A percentile compares a stretch with the other conserved stretches of the same genome.
These are phyloP conservation scores for Diplosoma virens DNA, from an alignment of 23 tunicate genomes.

Conservation along the genomic window DNA sequence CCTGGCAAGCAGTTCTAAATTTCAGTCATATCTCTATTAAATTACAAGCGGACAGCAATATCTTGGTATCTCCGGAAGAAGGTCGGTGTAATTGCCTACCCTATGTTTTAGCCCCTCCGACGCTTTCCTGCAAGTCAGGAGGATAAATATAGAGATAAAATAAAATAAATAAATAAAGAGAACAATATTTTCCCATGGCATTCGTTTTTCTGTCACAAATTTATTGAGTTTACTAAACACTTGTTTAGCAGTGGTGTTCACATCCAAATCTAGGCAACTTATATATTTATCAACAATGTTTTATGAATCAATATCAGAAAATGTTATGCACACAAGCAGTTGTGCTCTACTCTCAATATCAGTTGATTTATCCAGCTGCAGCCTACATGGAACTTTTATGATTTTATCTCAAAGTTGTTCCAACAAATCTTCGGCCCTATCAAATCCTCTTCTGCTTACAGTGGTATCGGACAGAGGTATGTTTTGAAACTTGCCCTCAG, in stretches of 20 bases:
- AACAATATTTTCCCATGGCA: too few relatives aligned
- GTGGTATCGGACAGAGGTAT: conserved; percentile 43
- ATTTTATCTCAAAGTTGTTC: conserved; percentile 33
- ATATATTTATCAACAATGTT: conserved; percentile 30
- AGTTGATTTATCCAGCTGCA: too few relatives aligned
- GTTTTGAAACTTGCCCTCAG: conserved; percentile 22
- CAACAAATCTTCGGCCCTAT: conserved; percentile 37
- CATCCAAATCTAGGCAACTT: conserved; percentile 45
- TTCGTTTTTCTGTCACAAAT: conserved; percentile 12
- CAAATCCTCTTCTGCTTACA: conserved; percentile 43
- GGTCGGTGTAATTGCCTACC: too few relatives aligned
- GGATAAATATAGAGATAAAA: too few relatives aligned
- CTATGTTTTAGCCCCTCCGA: too few relatives aligned
- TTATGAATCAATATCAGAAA: conserved; percentile 34
- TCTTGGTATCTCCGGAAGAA: too few relatives aligned
- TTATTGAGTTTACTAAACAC: conserved; percentile 25
- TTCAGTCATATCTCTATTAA: too few relatives aligned
- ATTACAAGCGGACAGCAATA: too few relatives aligned
- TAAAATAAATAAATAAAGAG: too few relatives aligned
- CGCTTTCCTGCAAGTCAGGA: too few relatives aligned
- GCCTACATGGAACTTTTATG: conserved; percentile 26
- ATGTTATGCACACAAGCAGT: conserved; percentile 39
- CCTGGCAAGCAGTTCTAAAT: too few relatives aligned
- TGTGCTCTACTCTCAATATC: too few relatives aligned
- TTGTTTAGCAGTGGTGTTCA: conserved; percentile 35